Evolutionary conservation across 2,888 invertebrate species (phyloP).

Genomic region (Dicycla oo): DNA sequence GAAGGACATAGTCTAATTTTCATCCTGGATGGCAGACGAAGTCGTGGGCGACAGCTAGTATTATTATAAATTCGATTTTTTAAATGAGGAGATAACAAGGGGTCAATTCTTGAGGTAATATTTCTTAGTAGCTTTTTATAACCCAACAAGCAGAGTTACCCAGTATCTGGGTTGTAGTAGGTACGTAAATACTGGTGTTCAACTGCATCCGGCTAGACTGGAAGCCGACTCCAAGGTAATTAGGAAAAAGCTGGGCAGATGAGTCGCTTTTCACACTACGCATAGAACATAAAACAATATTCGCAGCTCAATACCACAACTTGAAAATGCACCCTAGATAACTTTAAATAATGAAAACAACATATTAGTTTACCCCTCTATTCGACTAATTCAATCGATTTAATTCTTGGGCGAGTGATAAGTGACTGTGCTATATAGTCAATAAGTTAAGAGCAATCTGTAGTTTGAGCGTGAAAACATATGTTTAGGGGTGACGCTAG

Average conservation of each 20-base stretch:
- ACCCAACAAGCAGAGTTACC: background rate
- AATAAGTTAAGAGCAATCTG: slow-evolving; percentile 68
- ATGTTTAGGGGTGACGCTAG: slow-evolving; percentile 67
- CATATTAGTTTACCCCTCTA: slow-evolving; percentile 34
- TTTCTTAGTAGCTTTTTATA: background rate
- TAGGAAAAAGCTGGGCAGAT: background rate
- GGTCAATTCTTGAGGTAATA: background rate
- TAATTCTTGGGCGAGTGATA: slow-evolving; percentile 31
- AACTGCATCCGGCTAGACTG: background rate
- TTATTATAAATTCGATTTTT: no score
- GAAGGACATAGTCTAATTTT: no score
- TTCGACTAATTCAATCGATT: slow-evolving; percentile 52
- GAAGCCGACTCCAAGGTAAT: background rate
- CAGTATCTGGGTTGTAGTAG: background rate
- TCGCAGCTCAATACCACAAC: background rate
- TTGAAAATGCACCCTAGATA: slow-evolving; percentile 45
- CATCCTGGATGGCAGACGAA: no score
- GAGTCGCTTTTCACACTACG: background rate
- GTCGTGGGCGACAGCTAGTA: no score
- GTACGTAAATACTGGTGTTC: background rate
- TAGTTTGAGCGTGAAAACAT: slow-evolving; percentile 69
- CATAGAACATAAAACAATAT: background rate
- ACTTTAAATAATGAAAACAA: slow-evolving; percentile 58
- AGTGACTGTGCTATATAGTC: slow-evolving; percentile 55
- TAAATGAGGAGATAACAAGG: no score